Evolutionary conservation across 2,888 invertebrate species (phyloP).

Genomic region (Drosophila incognita): DNA sequence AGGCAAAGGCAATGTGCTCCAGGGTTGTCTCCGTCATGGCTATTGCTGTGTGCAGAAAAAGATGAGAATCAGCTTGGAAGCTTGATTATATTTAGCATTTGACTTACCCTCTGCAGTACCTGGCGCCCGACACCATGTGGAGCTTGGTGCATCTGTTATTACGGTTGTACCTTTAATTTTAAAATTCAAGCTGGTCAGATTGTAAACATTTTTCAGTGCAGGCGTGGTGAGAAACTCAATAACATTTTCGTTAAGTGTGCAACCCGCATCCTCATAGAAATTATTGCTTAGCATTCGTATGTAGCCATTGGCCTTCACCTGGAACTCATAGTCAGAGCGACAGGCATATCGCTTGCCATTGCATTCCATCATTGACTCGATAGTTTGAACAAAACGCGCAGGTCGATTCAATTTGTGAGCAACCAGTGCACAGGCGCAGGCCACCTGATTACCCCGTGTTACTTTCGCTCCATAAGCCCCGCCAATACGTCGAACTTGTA

Average conservation of each 20-base stretch:
- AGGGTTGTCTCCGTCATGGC: slow-evolving; percentile 88
- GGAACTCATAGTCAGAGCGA: slow-evolving; percentile 88
- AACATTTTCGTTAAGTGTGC: slow-evolving; percentile 86
- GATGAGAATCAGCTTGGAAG: background rate
- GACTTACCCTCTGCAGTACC: slow-evolving; percentile 87
- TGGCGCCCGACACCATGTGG: slow-evolving; percentile 90
- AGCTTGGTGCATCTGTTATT: slow-evolving; percentile 88
- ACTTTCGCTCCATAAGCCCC: slow-evolving; percentile 93
- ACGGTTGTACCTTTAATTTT: slow-evolving; percentile 88
- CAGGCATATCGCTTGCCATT: slow-evolving; percentile 89
- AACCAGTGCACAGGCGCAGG: slow-evolving; percentile 90
- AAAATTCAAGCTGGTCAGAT: slow-evolving; percentile 87
- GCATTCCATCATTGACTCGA: slow-evolving; percentile 90
- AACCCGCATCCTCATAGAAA: slow-evolving; percentile 87
- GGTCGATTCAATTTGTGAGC: slow-evolving; percentile 87
- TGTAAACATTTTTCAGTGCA: slow-evolving; percentile 87
- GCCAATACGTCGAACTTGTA: slow-evolving; percentile 90
- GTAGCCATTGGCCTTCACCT: slow-evolving; percentile 87
- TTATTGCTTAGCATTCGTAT: slow-evolving; percentile 88
- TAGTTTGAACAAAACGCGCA: slow-evolving; percentile 89
- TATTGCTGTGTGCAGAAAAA: slow-evolving; percentile 72
- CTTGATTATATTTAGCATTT: background rate
- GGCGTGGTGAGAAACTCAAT: slow-evolving; percentile 75
- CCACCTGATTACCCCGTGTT: slow-evolving; percentile 87
- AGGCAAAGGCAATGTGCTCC: slow-evolving; percentile 88